Percentiles rank a stretch among this genome's conserved stretches.
Conservation (phyloP, 35 echinoderm and acorn worm genomes). For the Eucidaris tribuloides region DNA sequence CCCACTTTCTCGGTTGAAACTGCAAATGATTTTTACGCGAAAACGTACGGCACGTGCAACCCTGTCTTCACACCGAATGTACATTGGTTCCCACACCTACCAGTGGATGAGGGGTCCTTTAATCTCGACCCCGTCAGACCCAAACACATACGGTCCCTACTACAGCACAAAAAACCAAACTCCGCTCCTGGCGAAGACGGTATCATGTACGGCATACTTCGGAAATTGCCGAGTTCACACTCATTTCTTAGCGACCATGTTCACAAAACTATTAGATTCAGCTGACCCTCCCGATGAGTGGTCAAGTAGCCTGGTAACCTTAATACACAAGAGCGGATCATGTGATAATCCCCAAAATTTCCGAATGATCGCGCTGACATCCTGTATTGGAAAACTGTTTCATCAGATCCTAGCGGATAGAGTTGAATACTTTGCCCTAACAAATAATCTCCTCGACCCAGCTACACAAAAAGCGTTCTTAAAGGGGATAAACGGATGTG, state of each 20-base stretch:
- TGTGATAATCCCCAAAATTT: background rate
- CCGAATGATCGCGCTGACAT: background rate
- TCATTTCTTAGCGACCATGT: background rate
- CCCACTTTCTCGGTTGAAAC: background rate
- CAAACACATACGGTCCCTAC: background rate
- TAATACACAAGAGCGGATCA: background rate
- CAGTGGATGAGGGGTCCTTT: background rate
- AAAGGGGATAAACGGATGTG: conserved; percentile 14
- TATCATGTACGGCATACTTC: background rate
- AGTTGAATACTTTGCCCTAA: background rate
- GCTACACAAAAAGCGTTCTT: conserved; percentile 8
- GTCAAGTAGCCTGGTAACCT: background rate
- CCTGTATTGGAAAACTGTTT: background rate
- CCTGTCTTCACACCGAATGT: background rate
- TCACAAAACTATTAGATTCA: background rate
- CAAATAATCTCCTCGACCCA: background rate
- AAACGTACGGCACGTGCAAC: background rate
- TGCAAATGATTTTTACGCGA: background rate
- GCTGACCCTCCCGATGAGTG: background rate
- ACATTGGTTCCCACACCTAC: background rate
- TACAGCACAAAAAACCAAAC: background rate
- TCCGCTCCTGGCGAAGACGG: background rate
- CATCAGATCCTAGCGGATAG: background rate
- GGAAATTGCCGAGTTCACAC: background rate
- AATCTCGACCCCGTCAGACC: background rate